Percentiles rank a stretch among this genome's conserved stretches.
These are phyloP conservation scores for Patagioenas fasciata DNA, from an alignment of 2,113 vertebrate species.

Conservation along the genomic window DNA sequence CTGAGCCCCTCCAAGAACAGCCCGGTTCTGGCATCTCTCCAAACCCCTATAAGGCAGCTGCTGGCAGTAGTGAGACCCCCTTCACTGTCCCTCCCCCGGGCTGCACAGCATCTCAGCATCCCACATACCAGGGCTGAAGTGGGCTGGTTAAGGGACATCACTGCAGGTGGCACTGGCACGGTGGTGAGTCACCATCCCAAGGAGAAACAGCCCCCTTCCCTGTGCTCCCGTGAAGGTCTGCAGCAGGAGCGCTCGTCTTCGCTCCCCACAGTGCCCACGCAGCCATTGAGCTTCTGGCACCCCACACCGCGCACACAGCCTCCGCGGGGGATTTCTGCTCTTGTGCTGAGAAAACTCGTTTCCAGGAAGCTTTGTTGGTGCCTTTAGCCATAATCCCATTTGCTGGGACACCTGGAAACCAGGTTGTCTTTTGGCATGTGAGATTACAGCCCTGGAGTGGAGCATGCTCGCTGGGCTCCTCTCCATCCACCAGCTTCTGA, in stretches of 20 bases:
- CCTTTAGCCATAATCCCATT: neutral
- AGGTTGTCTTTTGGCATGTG: neutral
- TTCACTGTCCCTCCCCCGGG: accelerated
- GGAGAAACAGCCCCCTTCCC: neutral
- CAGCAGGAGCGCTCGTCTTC: accelerated
- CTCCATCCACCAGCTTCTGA: accelerated
- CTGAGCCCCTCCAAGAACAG: neutral
- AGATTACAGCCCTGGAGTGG: accelerated
- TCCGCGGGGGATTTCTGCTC: neutral
- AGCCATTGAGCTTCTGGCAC: neutral
- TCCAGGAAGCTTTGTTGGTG: neutral
- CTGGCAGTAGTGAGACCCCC: neutral
- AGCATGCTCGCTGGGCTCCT: neutral
- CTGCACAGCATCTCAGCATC: neutral
- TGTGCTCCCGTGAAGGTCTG: neutral
- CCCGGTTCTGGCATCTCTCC: neutral
- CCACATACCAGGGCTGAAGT: neutral
- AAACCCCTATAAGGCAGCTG: neutral
- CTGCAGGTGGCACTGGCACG: neutral
- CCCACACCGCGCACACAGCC: accelerated
- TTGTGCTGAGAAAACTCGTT: neutral
- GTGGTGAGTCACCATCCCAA: neutral
- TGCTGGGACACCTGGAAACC: neutral
- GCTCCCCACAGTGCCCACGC: neutral
- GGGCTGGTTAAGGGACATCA: neutral